phyloP scores from a whole-genome alignment of 1,140 invertebrate species.

The Neodiprion pinetum region DNA sequence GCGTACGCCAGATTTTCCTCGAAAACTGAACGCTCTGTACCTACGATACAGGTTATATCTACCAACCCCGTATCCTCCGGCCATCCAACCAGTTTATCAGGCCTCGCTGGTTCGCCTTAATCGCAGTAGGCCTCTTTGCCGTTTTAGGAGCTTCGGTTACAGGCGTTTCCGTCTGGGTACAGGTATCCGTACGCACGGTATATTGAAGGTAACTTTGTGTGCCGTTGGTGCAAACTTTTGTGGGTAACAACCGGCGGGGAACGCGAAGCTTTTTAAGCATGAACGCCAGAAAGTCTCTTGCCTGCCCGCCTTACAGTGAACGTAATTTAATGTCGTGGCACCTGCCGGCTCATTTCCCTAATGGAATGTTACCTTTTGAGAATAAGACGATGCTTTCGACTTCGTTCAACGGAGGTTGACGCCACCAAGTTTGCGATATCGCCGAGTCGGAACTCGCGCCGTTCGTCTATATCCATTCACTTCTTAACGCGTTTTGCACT shows the following conservation, averaged over 20 bases:
- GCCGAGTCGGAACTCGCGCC: no score
- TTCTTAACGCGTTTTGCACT: no score
- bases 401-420: no score
- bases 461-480: no score
- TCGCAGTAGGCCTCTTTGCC: not conserved
- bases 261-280: not conserved
- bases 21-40: no score
- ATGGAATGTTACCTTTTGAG: constrained; percentile 37
- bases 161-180: not conserved
- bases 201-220: not conserved
- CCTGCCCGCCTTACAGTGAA: constrained; percentile 21
- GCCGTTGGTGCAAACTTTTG: not conserved
- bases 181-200: not conserved
- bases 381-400: constrained; percentile 11
- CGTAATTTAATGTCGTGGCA: constrained; percentile 31
- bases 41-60: no score
- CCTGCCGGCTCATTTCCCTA: constrained; percentile 38
- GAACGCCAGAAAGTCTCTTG: not conserved
- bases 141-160: not conserved
- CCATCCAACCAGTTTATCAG: no score
- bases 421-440: no score
- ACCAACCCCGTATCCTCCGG: no score
- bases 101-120: not conserved
- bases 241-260: not conserved
- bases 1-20: no score